Evolutionary conservation across 35 echinoderm and acorn worm genomes (phyloP), one percentile per base, ranked within the genome.

Genomic region (Nesometra sesokonis): DNA sequence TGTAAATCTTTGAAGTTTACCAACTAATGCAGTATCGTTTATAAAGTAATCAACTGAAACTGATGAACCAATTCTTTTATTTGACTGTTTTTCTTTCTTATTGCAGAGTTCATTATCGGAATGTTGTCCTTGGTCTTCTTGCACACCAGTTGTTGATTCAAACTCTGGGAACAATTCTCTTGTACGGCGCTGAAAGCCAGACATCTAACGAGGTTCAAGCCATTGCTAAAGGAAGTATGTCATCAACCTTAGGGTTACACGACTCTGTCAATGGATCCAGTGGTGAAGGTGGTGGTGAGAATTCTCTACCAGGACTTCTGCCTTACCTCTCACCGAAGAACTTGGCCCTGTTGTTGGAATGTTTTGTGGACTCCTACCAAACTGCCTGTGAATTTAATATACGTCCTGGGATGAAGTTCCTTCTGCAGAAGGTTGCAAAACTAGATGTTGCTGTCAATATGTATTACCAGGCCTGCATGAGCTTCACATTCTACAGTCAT

Each of bases 401-500:
- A 46, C 78, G 96, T 21, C 96, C 96, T 35, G 96, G 96, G 0
- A 79, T 99, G 67, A 99, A 99, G 90, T 99, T 99, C 57, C 90
- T 99, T n/a, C 88, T 99, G 0, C 96, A 99, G 90, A 99, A 99
- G 39, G 96, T 99, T 5, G 87, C 96, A 36, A 99, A 92, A 86
- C 94, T 99, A 82, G 92, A 94, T 78, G 93, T 99, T 40, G 87
- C 96, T 29, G 96, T 93, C 30, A 99, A 99, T 77, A 77, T 94
- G 35, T 99, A 99, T 80, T 92, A 93, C 90, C 96, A 99, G 57
- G 92, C 91, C 29, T 91, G 89, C 4, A 91, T 99, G 88, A 99
- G 96, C 81, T 99, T 99, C 76, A 99, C 96, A 23, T 99, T 99
- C 85, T 99, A 99, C 77, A 84, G 94, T 17, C 96, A 99, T 82